Evolutionary conservation across 2,113 vertebrate species (phyloP).

Genomic region (Zeus faber): DNA sequence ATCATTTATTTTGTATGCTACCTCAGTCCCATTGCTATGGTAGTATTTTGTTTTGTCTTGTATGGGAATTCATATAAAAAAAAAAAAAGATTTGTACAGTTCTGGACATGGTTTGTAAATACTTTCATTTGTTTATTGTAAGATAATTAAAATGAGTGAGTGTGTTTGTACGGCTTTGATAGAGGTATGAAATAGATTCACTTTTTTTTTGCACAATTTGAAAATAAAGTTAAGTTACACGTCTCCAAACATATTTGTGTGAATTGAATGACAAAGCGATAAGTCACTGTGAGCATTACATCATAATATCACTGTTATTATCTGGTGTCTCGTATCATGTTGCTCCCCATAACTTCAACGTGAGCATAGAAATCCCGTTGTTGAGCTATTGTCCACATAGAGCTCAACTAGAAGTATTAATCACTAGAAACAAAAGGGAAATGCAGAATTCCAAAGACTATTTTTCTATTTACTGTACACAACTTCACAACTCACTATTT

Average conservation of each 20-base stretch:
- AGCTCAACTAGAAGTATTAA: too few relatives aligned
- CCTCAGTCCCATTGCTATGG: slow-evolving; percentile 71
- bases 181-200: slow-evolving; percentile 42
- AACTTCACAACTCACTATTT: too few relatives aligned
- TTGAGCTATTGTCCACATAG: too few relatives aligned
- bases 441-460: too few relatives aligned
- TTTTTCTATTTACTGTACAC: too few relatives aligned
- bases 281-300: too few relatives aligned
- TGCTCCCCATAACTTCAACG: too few relatives aligned
- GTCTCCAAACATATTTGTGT: slow-evolving; percentile 10
- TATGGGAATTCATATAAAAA: slow-evolving; percentile 33
- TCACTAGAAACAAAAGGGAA: too few relatives aligned
- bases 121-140: slow-evolving; percentile 52
- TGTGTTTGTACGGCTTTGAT: slow-evolving; percentile 47
- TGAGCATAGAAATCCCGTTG: too few relatives aligned
- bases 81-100: slow-evolving; percentile 61
- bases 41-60: slow-evolving; percentile 36
- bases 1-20: slow-evolving; percentile 61
- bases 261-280: too few relatives aligned
- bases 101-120: slow-evolving; percentile 68
- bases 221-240: slow-evolving; percentile 59
- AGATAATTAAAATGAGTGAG: slow-evolving; percentile 45
- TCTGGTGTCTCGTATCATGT: too few relatives aligned
- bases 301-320: too few relatives aligned
- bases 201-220: slow-evolving; percentile 72